A percentile compares a stretch with the other conserved stretches of the same genome.
phyloP scores from a whole-genome alignment of 2,797 vertebrate genomes.

The Micropoecilia bifurca region DNA sequence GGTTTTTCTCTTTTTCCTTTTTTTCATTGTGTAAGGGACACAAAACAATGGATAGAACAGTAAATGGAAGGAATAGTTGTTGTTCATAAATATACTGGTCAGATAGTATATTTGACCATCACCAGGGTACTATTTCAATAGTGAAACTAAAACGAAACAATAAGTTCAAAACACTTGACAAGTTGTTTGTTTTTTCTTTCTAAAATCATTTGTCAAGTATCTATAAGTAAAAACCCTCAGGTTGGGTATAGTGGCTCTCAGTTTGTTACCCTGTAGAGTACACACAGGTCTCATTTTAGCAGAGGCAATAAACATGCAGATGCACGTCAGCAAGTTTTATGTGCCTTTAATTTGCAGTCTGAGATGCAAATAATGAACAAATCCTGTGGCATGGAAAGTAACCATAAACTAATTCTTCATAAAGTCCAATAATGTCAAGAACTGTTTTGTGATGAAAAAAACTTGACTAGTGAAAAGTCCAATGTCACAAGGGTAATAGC shows the following conservation, averaged over 20 bases:
- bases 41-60: constrained; percentile 38
- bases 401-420: background rate
- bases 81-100: constrained; percentile 55
- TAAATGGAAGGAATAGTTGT: constrained; percentile 55
- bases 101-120: constrained; percentile 1
- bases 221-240: constrained; percentile 3
- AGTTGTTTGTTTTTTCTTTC: background rate
- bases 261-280: background rate
- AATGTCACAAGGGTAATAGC: background rate
- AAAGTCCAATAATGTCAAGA: background rate
- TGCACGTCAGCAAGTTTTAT: constrained; percentile 1
- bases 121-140: background rate
- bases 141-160: background rate
- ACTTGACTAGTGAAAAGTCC: background rate
- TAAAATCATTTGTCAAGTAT: constrained; percentile 20
- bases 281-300: background rate
- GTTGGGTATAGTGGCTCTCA: background rate
- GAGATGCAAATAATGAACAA: background rate
- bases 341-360: background rate
- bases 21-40: constrained; percentile 42
- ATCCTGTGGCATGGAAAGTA: background rate
- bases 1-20: constrained; percentile 1
- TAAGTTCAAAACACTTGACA: background rate
- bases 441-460: background rate
- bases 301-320: constrained; percentile 22